phyloP scores from a whole-genome alignment of 2,888 invertebrate genomes.

The Aquatica leii region DNA sequence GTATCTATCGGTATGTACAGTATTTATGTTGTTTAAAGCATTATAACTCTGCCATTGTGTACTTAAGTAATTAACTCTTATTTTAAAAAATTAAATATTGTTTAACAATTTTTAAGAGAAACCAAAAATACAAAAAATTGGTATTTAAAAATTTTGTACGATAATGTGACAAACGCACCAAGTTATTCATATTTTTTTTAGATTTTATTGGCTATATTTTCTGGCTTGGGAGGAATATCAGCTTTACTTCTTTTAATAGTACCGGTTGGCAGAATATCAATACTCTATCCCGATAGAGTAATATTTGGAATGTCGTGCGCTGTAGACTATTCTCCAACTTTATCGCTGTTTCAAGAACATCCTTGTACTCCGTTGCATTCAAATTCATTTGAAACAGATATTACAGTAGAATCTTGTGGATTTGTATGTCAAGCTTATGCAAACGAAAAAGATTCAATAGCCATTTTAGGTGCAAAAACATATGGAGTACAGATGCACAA shows the following conservation, averaged over 20 bases:
- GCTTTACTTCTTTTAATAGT: slow-evolving; percentile 74
- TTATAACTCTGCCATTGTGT: too few species aligned
- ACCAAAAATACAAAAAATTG: too few species aligned
- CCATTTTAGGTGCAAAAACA: slow-evolving; percentile 62
- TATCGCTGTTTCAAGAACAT: slow-evolving; percentile 62
- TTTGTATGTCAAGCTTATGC: slow-evolving; percentile 66
- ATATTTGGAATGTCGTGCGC: slow-evolving; percentile 68
- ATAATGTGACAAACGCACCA: too few species aligned
- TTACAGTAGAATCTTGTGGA: slow-evolving; percentile 67
- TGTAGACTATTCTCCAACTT: slow-evolving; percentile 44
- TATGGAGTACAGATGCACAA: slow-evolving; percentile 67
- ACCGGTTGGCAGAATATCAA: slow-evolving; percentile 74
- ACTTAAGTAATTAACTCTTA: too few species aligned
- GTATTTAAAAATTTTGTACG: too few species aligned
- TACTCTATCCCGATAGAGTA: slow-evolving; percentile 69
- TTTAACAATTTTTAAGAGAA: too few species aligned
- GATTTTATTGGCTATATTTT: slow-evolving; percentile 73
- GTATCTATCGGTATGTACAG: too few species aligned
- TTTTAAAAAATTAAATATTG: too few species aligned
- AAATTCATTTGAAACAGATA: slow-evolving; percentile 56
- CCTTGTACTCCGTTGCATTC: slow-evolving; percentile 62
- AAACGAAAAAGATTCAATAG: slow-evolving; percentile 60
- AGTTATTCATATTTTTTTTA: too few species aligned
- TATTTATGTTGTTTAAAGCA: too few species aligned
- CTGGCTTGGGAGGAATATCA: slow-evolving; percentile 71